A percentile compares a stretch with the other conserved stretches of the same genome.
Conservation (phyloP, 2,113 vertebrate genomes). For the Semicossyphus pulcher region DNA sequence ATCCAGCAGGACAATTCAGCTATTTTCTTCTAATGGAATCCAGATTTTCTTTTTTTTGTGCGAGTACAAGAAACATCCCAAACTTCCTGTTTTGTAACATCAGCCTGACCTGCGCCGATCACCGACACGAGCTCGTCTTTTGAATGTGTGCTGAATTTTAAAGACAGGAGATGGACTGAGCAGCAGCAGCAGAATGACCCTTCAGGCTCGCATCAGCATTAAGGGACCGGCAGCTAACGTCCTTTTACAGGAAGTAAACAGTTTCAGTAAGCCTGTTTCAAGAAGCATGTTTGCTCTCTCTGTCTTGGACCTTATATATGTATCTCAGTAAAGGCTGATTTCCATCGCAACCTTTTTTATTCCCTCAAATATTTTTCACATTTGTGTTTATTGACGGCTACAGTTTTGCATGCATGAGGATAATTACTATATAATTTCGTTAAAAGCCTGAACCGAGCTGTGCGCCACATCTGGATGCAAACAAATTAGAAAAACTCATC, state of each 20-base stretch:
- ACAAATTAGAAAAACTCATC: constrained; percentile 38
- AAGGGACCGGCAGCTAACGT: constrained; percentile 32
- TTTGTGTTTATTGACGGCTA: constrained; percentile 32
- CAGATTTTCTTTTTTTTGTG: constrained; percentile 30
- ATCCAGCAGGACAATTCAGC: constrained; percentile 50
- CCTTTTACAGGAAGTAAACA: constrained; percentile 50
- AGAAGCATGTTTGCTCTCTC: not conserved
- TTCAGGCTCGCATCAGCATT: constrained; percentile 50
- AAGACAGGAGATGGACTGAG: constrained; percentile 35
- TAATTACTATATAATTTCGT: constrained; percentile 62
- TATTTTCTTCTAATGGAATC: constrained; percentile 53
- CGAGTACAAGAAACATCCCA: constrained; percentile 15
- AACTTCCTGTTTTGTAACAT: constrained; percentile 64
- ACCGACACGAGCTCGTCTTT: constrained; percentile 5
- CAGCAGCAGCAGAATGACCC: constrained; percentile 31
- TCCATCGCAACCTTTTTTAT: not conserved
- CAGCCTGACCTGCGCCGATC: constrained; percentile 4
- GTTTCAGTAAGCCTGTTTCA: constrained; percentile 12
- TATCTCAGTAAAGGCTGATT: not conserved
- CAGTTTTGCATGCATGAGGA: constrained; percentile 42
- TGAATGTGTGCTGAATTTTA: constrained; percentile 39
- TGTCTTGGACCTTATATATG: not conserved
- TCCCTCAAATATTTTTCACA: not conserved
- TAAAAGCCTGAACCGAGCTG: constrained; percentile 53
- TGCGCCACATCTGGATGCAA: constrained; percentile 62